These are phyloP conservation scores for Cettia cetti DNA, from an alignment of 2,113 vertebrate species.

Conservation along the genomic window DNA sequence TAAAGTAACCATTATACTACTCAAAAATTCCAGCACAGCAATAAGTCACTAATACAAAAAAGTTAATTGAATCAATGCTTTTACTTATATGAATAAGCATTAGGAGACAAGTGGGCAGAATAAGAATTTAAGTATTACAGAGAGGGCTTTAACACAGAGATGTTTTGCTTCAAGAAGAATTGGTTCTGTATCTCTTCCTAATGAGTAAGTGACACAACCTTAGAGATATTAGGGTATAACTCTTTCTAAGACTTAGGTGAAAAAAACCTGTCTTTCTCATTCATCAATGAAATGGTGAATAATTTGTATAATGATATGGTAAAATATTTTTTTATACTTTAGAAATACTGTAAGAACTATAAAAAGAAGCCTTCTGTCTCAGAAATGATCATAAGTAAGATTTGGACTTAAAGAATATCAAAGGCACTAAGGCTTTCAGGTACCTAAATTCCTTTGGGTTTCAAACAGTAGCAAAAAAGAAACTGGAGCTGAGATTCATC, in stretches of 20 bases:
- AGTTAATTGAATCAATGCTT: not conserved
- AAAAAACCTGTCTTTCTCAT: not conserved
- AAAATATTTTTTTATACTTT: no score
- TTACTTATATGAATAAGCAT: not conserved
- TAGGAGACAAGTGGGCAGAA: not conserved
- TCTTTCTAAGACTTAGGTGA: not conserved
- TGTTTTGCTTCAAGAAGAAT: not conserved
- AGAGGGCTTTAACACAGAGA: not conserved
- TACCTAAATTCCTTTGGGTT: not conserved
- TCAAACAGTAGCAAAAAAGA: not conserved
- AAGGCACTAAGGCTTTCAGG: not conserved
- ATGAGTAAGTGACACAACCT: fast-evolving
- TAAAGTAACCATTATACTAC: not conserved
- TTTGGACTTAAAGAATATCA: not conserved
- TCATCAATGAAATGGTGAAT: not conserved
- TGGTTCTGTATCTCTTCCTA: not conserved
- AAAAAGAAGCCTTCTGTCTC: not conserved
- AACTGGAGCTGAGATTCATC: not conserved
- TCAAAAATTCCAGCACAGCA: not conserved
- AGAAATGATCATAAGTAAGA: not conserved
- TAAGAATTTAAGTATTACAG: not conserved
- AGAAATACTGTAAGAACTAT: not conserved
- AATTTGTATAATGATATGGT: not conserved
- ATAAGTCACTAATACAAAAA: not conserved
- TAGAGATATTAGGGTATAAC: not conserved